phyloP scores from a whole-genome alignment of 2,113 vertebrate genomes.

The Lepisosteus oculatus region DNA sequence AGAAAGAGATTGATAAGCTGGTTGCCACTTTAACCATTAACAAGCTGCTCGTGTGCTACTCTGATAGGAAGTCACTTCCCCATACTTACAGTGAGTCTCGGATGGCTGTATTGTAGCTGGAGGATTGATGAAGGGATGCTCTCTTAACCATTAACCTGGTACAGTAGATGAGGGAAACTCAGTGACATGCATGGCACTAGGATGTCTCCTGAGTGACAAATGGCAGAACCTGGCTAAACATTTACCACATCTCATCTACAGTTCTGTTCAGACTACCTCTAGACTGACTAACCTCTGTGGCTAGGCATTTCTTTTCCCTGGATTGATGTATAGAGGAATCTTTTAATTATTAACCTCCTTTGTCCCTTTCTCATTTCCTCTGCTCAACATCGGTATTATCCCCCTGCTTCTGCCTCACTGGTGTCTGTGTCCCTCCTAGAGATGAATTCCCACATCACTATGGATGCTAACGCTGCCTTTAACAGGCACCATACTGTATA shows the following conservation, averaged over 20 bases:
- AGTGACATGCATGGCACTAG: not conserved
- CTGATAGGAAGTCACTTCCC: not conserved
- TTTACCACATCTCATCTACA: constrained; percentile 51
- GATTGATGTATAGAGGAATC: constrained; percentile 51
- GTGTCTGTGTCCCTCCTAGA: too few species aligned
- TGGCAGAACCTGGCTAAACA: constrained; percentile 44
- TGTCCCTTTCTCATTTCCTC: constrained; percentile 29
- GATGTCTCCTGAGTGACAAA: constrained; percentile 32
- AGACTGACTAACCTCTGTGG: too few species aligned
- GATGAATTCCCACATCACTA: not conserved
- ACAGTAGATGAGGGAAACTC: constrained; percentile 24
- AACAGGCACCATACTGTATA: too few species aligned
- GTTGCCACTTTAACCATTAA: constrained; percentile 55
- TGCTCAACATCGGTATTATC: not conserved
- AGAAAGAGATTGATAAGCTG: constrained; percentile 53
- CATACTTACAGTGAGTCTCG: constrained; percentile 14
- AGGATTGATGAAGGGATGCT: constrained; percentile 50
- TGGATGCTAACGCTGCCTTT: too few species aligned
- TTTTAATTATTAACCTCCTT: constrained; percentile 54
- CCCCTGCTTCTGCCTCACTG: not conserved
- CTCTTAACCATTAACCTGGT: constrained; percentile 63
- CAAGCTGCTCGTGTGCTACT: constrained; percentile 19
- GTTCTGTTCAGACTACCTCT: constrained; percentile 30
- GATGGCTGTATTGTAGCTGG: constrained; percentile 25
- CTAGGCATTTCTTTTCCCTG: constrained; percentile 16